Conservation (phyloP, 2,113 vertebrate species). For the Picathartes gymnocephalus region DNA sequence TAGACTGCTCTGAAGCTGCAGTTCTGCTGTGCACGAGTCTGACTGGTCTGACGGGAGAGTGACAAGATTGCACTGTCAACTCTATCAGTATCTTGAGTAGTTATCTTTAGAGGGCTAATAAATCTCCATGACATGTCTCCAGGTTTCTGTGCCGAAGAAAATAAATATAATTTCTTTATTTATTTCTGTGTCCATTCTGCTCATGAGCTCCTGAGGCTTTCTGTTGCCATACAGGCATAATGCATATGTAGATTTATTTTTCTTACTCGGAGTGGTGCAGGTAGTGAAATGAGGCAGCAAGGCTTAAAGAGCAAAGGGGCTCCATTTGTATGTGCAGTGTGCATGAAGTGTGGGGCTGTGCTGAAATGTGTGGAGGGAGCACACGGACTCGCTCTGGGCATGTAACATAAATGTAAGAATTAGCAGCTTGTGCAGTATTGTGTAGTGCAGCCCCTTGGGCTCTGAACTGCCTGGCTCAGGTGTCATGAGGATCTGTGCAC, state of each 20-base stretch:
- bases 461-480: neutral
- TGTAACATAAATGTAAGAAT: neutral
- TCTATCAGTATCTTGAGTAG: neutral
- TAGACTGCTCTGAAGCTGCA: neutral
- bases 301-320: neutral
- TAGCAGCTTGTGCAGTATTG: neutral
- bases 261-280: neutral
- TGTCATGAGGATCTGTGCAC: neutral
- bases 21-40: rapidly evolving
- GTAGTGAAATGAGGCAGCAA: neutral
- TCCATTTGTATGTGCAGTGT: rapidly evolving
- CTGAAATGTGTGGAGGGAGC: neutral
- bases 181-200: neutral
- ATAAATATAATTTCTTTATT: neutral
- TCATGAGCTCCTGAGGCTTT: neutral
- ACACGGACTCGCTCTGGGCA: neutral
- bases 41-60: neutral
- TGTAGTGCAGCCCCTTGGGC: neutral
- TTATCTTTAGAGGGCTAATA: neutral
- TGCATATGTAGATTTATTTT: neutral
- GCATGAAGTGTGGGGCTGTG: neutral
- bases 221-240: neutral
- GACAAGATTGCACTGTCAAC: neutral
- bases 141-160: neutral
- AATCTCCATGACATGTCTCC: neutral